Conservation (phyloP, 1,140 invertebrate species). For the Conus ventricosus region DNA sequence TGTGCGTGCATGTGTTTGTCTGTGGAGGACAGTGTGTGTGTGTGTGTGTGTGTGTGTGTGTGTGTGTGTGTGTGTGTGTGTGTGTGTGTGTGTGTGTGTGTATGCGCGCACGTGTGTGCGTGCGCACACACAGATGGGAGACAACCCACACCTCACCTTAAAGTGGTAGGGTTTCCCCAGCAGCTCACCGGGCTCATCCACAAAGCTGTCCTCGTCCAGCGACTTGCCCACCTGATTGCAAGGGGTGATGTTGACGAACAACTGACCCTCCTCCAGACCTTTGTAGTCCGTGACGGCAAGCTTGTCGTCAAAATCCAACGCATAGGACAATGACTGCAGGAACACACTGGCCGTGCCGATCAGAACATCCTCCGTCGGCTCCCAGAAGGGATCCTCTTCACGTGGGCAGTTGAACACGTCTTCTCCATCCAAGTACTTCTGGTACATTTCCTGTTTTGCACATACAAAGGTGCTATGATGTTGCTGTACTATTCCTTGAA, state of each 20-base stretch:
- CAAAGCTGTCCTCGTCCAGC: slow-evolving; percentile 71
- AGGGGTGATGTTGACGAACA: slow-evolving; percentile 71
- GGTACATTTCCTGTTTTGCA: slow-evolving; percentile 72
- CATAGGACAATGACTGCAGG: slow-evolving; percentile 72
- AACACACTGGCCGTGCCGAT: slow-evolving; percentile 74
- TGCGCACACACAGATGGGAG: no score
- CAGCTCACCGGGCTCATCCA: slow-evolving; percentile 72
- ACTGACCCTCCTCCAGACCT: slow-evolving; percentile 71
- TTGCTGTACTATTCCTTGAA: no score
- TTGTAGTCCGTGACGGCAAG: slow-evolving; percentile 73
- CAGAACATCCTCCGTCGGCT: slow-evolving; percentile 73
- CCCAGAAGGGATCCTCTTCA: slow-evolving; percentile 76
- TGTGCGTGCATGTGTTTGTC: no score
- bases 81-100: no score
- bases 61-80: neutral
- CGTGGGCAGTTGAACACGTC: slow-evolving; percentile 64
- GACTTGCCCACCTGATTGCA: slow-evolving; percentile 73
- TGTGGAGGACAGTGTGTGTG: neutral
- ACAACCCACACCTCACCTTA: slow-evolving; percentile 60
- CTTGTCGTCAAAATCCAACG: slow-evolving; percentile 73
- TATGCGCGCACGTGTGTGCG: no score
- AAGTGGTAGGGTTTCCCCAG: slow-evolving; percentile 72
- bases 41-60: neutral
- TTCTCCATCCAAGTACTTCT: slow-evolving; percentile 74
- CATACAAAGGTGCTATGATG: no score